phyloP scores from a whole-genome alignment of 2,888 invertebrate species.

The Teinopalpus imperialis region DNA sequence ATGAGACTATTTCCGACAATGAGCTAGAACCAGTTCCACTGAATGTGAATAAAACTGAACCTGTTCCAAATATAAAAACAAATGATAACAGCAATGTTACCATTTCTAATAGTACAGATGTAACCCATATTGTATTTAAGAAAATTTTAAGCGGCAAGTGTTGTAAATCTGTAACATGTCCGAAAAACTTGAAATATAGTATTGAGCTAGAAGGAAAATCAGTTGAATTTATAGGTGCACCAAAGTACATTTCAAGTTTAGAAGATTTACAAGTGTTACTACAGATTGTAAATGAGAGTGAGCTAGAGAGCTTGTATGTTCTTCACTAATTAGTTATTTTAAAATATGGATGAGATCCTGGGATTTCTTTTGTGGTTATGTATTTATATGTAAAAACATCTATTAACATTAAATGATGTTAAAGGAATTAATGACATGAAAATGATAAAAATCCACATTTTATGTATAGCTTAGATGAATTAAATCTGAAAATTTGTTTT shows the following conservation, averaged over 20 bases:
- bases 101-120: slow-evolving; percentile 32
- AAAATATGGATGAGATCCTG: slow-evolving; percentile 17
- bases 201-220: slow-evolving; percentile 65
- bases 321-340: slow-evolving; percentile 48
- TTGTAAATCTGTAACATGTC: slow-evolving; percentile 65
- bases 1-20: slow-evolving; percentile 22
- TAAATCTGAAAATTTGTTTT: slow-evolving; percentile 24
- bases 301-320: slow-evolving; percentile 67
- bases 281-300: slow-evolving; percentile 75
- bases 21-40: slow-evolving; percentile 9
- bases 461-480: slow-evolving; percentile 19
- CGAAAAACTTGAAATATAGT: slow-evolving; percentile 68
- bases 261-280: slow-evolving; percentile 74
- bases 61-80: slow-evolving; percentile 28
- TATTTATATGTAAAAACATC: slow-evolving; percentile 15
- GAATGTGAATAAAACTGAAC: slow-evolving; percentile 16
- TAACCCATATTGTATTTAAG: slow-evolving; percentile 68
- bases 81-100: slow-evolving; percentile 27
- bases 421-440: slow-evolving; percentile 17
- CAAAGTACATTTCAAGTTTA: slow-evolving; percentile 67
- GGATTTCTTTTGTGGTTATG: background rate
- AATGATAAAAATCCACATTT: slow-evolving; percentile 10
- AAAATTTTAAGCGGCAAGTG: slow-evolving; percentile 57
- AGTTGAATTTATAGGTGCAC: slow-evolving; percentile 73
- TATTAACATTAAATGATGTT: slow-evolving; percentile 13